Conservation (phyloP, 2,113 vertebrate genomes). For the Elachura formosa region DNA sequence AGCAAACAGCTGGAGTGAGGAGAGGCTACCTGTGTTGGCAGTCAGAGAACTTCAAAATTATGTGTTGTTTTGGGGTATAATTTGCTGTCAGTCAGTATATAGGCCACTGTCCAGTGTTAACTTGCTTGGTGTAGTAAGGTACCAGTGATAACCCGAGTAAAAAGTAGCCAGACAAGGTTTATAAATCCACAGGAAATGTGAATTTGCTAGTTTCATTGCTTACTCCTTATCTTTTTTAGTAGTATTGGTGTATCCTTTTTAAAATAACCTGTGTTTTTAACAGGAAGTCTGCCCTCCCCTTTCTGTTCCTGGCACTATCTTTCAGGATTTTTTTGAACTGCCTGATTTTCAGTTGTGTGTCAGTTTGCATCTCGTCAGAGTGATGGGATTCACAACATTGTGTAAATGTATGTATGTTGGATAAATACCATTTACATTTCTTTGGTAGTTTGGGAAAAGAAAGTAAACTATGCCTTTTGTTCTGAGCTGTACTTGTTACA, state of each 20-base stretch:
- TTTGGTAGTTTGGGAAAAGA: neutral
- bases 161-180: neutral
- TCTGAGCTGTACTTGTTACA: neutral
- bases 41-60: neutral
- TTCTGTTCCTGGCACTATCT: accelerated
- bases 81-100: neutral
- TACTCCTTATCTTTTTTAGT: neutral
- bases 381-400: neutral
- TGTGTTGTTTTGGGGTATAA: accelerated
- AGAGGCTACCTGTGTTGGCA: neutral
- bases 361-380: neutral
- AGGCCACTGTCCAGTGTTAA: neutral
- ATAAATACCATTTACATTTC: neutral
- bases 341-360: neutral
- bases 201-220: neutral
- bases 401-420: neutral
- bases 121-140: neutral
- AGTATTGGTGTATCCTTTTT: accelerated
- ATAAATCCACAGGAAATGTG: neutral
- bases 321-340: neutral
- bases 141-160: neutral
- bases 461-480: neutral
- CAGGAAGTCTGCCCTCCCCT: neutral
- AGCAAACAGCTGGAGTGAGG: neutral
- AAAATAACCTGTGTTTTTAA: neutral